Conservation (phyloP, 2,888 invertebrate genomes). For the Gordius sp. region DNA sequence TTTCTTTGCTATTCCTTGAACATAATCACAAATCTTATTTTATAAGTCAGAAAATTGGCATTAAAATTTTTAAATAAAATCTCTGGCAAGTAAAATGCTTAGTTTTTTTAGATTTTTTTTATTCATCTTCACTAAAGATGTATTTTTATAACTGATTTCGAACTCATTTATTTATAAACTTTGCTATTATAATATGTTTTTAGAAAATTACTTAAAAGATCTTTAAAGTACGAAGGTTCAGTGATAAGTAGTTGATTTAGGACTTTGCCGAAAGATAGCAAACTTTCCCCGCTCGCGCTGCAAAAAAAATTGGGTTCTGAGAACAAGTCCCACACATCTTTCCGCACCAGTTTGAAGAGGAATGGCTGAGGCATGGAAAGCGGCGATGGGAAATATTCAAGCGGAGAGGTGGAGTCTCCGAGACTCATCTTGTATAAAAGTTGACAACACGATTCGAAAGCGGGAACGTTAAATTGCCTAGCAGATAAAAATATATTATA, state of each 20-base stretch:
- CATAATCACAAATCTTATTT: too few relatives aligned
- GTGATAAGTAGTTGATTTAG: background rate
- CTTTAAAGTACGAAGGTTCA: background rate
- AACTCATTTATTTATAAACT: too few relatives aligned
- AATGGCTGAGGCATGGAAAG: background rate
- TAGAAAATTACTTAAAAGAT: background rate
- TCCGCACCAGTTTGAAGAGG: background rate
- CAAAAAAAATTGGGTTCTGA: background rate
- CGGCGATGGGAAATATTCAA: background rate
- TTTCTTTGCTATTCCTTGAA: too few relatives aligned
- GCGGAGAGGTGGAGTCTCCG: too few relatives aligned
- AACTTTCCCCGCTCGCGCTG: background rate
- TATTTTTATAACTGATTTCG: too few relatives aligned
- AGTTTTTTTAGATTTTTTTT: too few relatives aligned
- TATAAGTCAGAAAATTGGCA: too few relatives aligned
- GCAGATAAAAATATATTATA: too few relatives aligned
- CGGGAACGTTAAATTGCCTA: background rate
- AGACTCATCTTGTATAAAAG: background rate
- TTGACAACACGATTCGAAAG: background rate
- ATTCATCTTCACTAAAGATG: too few relatives aligned
- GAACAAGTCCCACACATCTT: background rate
- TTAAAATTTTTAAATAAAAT: too few relatives aligned
- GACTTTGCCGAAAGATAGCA: background rate
- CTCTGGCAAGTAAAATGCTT: too few relatives aligned
- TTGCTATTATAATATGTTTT: too few relatives aligned